These are phyloP conservation scores for Petaurus breviceps DNA, from an alignment of 2,113 vertebrate genomes.

Conservation along the genomic window DNA sequence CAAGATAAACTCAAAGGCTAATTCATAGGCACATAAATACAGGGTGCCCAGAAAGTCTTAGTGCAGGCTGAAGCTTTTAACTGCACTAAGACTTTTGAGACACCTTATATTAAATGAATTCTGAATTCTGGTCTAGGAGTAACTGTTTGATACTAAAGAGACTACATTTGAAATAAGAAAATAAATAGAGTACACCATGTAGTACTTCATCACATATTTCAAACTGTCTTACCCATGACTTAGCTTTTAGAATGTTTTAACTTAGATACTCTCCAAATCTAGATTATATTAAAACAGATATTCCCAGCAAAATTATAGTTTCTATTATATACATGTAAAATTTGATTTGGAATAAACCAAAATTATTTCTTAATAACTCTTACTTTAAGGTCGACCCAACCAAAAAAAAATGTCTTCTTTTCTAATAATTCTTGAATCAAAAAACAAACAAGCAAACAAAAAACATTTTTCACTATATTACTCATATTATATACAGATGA, in stretches of 20 bases:
- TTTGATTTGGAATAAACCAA: conserved; percentile 53
- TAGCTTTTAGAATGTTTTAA: conserved; percentile 59
- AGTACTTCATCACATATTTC: conserved; percentile 22
- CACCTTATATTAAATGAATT: not conserved
- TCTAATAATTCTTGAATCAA: not conserved
- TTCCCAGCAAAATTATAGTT: conserved; percentile 47
- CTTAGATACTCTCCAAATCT: conserved; percentile 36
- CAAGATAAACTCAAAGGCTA: not conserved
- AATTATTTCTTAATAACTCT: conserved; percentile 45
- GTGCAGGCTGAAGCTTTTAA: not conserved
- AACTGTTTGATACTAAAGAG: conserved; percentile 46
- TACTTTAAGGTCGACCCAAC: conserved; percentile 7
- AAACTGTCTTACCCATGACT: conserved; percentile 40
- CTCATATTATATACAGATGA: not conserved
- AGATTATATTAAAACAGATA: conserved; percentile 16
- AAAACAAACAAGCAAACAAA: conserved; percentile 46
- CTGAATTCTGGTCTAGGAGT: conserved; percentile 25
- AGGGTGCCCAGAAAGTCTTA: not conserved
- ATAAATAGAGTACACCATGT: conserved; percentile 5
- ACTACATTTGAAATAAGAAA: conserved; percentile 3
- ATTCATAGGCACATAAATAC: not conserved
- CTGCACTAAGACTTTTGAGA: not conserved
- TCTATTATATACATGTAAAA: not conserved
- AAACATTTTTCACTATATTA: not conserved
- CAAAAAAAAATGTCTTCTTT: not conserved